Conservation (phyloP, 2,888 invertebrate genomes). For the Crepidodera aurea region DNA sequence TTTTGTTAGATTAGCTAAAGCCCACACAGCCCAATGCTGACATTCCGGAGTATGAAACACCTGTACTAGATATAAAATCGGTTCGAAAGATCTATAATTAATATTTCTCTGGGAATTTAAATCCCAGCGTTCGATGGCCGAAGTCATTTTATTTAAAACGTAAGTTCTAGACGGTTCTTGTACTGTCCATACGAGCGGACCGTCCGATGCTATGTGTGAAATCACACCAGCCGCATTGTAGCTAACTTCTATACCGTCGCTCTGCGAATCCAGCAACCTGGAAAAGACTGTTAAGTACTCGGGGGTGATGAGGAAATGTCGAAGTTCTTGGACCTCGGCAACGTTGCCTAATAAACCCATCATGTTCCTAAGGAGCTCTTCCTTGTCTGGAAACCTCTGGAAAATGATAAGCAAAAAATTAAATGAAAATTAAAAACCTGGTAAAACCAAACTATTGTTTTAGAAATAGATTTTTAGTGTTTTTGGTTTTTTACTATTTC, state of each 20-base stretch:
- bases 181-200: constrained; percentile 81
- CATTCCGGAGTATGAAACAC: constrained; percentile 89
- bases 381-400: constrained; percentile 86
- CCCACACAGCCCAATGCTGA: constrained; percentile 98
- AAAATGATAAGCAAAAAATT: constrained; percentile 38
- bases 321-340: constrained; percentile 87
- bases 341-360: constrained; percentile 97
- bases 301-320: constrained; percentile 83
- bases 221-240: constrained; percentile 96
- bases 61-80: constrained; percentile 84
- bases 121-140: constrained; percentile 90
- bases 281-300: constrained; percentile 88
- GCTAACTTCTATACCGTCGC: constrained; percentile 87
- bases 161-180: constrained; percentile 72
- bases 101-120: constrained; percentile 89
- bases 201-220: constrained; percentile 95
- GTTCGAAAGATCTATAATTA: constrained; percentile 96
- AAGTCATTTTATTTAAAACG: constrained; percentile 78
- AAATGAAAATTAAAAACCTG: constrained; percentile 18
- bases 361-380: constrained; percentile 94
- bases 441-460: constrained; percentile 12
- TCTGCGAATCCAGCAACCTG: constrained; percentile 81
- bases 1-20: constrained; percentile 92
- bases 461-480: too few species aligned
- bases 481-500: too few species aligned